Evolutionary conservation across 1,140 invertebrate genomes (phyloP).

Genomic region (Pachyrhynchus sulphureomaculatus): DNA sequence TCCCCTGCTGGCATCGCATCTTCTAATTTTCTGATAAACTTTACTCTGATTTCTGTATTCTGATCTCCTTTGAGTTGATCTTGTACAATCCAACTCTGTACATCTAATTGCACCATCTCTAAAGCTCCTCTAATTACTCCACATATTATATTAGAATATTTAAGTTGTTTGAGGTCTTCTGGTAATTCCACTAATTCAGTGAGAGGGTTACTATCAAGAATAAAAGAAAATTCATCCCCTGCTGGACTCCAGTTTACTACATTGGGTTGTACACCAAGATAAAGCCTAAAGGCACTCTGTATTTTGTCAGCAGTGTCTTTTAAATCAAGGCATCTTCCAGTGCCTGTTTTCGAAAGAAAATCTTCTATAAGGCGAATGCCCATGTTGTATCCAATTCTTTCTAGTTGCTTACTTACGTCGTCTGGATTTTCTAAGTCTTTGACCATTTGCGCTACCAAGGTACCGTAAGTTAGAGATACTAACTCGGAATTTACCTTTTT

Average conservation of each 20-base stretch:
- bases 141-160: slow-evolving; percentile 93
- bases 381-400: slow-evolving; percentile 97
- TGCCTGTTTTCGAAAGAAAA: slow-evolving; percentile 89
- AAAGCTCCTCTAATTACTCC: slow-evolving; percentile 92
- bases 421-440: slow-evolving; percentile 98
- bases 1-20: slow-evolving; percentile 97
- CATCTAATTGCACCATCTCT: slow-evolving; percentile 91
- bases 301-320: slow-evolving; percentile 97
- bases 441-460: slow-evolving; percentile 92
- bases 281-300: slow-evolving; percentile 81
- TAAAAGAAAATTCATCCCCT: slow-evolving; percentile 95
- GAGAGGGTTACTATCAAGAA: slow-evolving; percentile 93
- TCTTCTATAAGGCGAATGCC: slow-evolving; percentile 97
- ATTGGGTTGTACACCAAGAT: slow-evolving; percentile 86
- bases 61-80: slow-evolving; percentile 95
- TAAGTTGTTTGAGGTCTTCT: slow-evolving; percentile 83
- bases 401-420: slow-evolving; percentile 93
- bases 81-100: slow-evolving; percentile 78
- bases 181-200: slow-evolving; percentile 99
- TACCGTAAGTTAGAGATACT: slow-evolving; percentile 96
- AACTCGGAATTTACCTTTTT: slow-evolving; percentile 85
- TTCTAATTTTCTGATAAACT: slow-evolving; percentile 93
- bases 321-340: slow-evolving; percentile 90
- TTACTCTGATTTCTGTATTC: slow-evolving; percentile 91
- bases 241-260: slow-evolving; percentile 92